Conservation (phyloP, 2,797 vertebrate species). For the Rhinophrynus dorsalis region DNA sequence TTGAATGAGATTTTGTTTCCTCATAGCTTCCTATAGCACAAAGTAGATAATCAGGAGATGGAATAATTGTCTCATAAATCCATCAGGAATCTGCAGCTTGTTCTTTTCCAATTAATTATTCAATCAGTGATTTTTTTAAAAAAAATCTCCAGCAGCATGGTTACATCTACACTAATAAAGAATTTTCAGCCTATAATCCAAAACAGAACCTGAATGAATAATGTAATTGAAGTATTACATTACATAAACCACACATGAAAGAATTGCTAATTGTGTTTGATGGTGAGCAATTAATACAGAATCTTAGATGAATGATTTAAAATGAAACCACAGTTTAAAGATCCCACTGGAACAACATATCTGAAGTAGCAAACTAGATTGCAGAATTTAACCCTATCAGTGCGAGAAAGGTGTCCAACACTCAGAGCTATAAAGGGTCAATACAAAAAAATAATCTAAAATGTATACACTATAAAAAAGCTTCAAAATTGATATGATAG, state of each 20-base stretch:
- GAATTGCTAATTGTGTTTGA: conserved; percentile 99
- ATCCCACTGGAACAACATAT: conserved; percentile 76
- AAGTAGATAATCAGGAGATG: conserved; percentile 94
- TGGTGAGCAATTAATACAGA: conserved; percentile 96
- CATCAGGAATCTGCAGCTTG: conserved; percentile 95
- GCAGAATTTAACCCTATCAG: conserved; percentile 60
- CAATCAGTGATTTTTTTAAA: conserved; percentile 92
- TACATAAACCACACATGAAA: conserved; percentile 99
- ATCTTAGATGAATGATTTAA: conserved; percentile 91
- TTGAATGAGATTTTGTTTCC: conserved; percentile 77
- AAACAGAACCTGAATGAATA: conserved; percentile 98
- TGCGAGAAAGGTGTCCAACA: too few species aligned
- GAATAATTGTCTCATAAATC: conserved; percentile 98
- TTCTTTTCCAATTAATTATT: conserved; percentile 94
- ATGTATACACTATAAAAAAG: conserved; percentile 79
- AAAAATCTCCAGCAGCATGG: conserved; percentile 93
- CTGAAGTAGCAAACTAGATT: conserved; percentile 69
- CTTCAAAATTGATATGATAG: conserved; percentile 81
- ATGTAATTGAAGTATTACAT: conserved; percentile 99
- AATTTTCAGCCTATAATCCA: conserved; percentile 97
- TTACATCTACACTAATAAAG: conserved; percentile 97
- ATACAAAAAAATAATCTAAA: conserved; percentile 66
- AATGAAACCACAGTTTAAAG: conserved; percentile 87
- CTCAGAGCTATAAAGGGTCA: conserved; percentile 68
- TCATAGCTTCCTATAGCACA: conserved; percentile 86